Conservation (phyloP, 1,140 invertebrate genomes). For the Dermatophagoides farinae region DNA sequence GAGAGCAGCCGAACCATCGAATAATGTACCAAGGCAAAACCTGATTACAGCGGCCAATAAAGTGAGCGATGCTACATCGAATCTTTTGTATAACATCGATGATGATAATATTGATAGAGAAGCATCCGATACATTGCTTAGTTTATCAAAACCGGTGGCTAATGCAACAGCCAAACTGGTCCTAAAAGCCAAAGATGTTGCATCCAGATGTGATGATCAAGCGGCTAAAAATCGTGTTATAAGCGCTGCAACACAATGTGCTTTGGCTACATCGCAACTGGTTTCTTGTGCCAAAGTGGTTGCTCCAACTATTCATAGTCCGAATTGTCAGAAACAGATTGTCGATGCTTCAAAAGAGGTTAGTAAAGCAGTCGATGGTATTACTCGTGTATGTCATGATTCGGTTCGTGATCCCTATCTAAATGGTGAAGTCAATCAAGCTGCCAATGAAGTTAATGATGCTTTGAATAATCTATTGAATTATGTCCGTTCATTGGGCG, state of each 20-base stretch:
- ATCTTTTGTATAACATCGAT: slow-evolving; percentile 80
- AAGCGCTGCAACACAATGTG: slow-evolving; percentile 81
- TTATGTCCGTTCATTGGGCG: slow-evolving; percentile 40
- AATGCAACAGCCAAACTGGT: slow-evolving; percentile 88
- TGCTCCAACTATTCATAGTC: slow-evolving; percentile 52
- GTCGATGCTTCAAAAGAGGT: slow-evolving; percentile 81
- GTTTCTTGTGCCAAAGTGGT: slow-evolving; percentile 85
- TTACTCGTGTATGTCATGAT: slow-evolving; percentile 52
- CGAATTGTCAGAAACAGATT: slow-evolving; percentile 80
- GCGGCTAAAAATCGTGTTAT: slow-evolving; percentile 59
- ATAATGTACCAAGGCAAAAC: slow-evolving; percentile 75
- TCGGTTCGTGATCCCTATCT: slow-evolving; percentile 28
- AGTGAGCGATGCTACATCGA: slow-evolving; percentile 84
- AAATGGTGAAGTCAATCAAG: slow-evolving; percentile 51
- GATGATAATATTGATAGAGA: slow-evolving; percentile 47
- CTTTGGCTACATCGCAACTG: slow-evolving; percentile 84
- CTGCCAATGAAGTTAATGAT: slow-evolving; percentile 67
- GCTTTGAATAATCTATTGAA: slow-evolving; percentile 73
- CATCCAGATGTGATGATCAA: slow-evolving; percentile 51
- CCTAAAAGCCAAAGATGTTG: slow-evolving; percentile 77
- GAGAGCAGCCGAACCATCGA: slow-evolving; percentile 76
- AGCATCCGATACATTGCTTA: slow-evolving; percentile 51
- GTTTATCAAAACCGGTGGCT: slow-evolving; percentile 81
- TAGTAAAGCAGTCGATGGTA: slow-evolving; percentile 64
- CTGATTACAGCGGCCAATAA: slow-evolving; percentile 77